phyloP scores from a whole-genome alignment of 2,888 invertebrate genomes.

The Orchestes rusci region DNA sequence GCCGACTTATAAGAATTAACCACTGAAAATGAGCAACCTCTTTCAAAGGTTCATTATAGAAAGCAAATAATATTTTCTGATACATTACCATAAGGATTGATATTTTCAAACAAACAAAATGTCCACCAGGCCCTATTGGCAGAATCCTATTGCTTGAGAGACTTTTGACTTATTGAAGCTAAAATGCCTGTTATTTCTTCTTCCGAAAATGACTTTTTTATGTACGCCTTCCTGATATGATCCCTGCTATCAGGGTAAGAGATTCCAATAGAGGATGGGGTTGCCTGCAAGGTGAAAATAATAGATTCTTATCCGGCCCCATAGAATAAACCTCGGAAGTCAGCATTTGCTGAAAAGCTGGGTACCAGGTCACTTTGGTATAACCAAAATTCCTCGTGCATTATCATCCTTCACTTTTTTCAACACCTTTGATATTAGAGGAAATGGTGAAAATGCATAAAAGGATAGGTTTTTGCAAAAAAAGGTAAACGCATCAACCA shows the following conservation, averaged over 20 bases:
- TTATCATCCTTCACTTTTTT: conserved; percentile 16
- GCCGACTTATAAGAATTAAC: background rate
- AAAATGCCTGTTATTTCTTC: background rate
- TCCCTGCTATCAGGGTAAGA: conserved; percentile 32
- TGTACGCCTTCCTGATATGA: conserved; percentile 27
- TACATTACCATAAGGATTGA: background rate
- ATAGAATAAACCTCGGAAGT: conserved; percentile 5
- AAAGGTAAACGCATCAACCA: conserved; percentile 5
- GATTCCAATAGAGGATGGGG: conserved; percentile 26
- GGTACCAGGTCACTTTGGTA: conserved; percentile 21
- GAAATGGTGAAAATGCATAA: conserved; percentile 25
- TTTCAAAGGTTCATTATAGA: background rate
- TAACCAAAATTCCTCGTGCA: conserved; percentile 19
- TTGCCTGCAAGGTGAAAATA: conserved; percentile 25
- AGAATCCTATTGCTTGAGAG: background rate
- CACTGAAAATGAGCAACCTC: background rate
- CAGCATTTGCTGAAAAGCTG: conserved; percentile 9
- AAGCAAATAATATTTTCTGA: background rate
- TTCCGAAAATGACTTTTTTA: background rate
- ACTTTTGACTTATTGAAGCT: background rate
- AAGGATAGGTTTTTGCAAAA: conserved; percentile 5
- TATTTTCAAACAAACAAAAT: background rate
- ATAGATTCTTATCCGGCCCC: background rate
- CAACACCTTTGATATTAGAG: conserved; percentile 11
- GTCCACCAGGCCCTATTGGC: background rate